Evolutionary conservation across 1,140 invertebrate genomes (phyloP).

Genomic region (Heterodera carotae): DNA sequence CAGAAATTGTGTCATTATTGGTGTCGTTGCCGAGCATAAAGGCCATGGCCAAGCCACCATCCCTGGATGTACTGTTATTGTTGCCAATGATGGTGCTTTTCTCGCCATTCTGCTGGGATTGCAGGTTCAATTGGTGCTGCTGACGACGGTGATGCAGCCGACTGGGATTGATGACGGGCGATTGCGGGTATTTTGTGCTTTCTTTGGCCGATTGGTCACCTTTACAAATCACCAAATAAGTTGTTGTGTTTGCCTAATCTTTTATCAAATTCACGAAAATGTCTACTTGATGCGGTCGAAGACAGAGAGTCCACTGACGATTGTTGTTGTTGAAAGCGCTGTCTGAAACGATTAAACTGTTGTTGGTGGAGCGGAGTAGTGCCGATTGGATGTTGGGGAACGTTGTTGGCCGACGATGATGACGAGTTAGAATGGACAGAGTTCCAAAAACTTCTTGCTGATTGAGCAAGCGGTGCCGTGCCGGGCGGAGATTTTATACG

Average conservation of each 20-base stretch:
- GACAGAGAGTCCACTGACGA: slow-evolving; percentile 2
- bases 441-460: slow-evolving; percentile 21
- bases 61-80: background rate
- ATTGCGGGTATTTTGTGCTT: background rate
- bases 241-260: no score
- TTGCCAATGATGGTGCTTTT: background rate
- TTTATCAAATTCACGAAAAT: no score
- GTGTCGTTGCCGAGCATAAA: background rate
- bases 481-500: slow-evolving; percentile 6
- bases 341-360: slow-evolving; percentile 8
- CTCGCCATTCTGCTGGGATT: background rate
- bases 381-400: slow-evolving; percentile 6
- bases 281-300: background rate
- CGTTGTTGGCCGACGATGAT: background rate
- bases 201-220: background rate
- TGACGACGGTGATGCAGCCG: background rate
- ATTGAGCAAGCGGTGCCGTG: slow-evolving; percentile 13
- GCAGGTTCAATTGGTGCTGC: background rate
- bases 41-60: background rate
- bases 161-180: background rate
- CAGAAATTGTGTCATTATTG: background rate
- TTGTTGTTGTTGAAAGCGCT: slow-evolving; percentile 17
- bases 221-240: no score
- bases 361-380: slow-evolving; percentile 16
- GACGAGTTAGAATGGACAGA: slow-evolving; percentile 7